phyloP scores from a whole-genome alignment of 1,140 invertebrate genomes.

The Halesus radiatus region DNA sequence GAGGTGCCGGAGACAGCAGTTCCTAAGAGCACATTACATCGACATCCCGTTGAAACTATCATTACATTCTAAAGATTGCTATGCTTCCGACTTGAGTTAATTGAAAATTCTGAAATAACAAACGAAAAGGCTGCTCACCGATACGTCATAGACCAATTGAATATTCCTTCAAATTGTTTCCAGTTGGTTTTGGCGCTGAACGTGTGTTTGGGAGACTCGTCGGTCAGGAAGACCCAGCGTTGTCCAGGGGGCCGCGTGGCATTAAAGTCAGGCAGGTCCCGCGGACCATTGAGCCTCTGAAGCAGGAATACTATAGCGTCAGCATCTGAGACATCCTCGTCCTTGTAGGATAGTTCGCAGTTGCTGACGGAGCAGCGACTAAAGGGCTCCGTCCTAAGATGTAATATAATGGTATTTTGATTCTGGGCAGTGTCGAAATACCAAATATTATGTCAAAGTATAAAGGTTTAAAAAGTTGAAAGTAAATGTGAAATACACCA shows the following conservation, averaged over 20 bases:
- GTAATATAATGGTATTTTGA: too few relatives aligned
- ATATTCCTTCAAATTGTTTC: constrained; percentile 70
- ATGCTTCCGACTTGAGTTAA: too few relatives aligned
- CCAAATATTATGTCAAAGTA: too few relatives aligned
- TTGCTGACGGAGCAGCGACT: constrained; percentile 71
- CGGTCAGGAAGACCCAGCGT: constrained; percentile 75
- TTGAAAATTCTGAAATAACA: too few relatives aligned
- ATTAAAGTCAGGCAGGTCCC: constrained; percentile 59
- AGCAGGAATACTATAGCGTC: constrained; percentile 74
- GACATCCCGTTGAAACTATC: too few relatives aligned
- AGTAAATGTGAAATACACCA: too few relatives aligned
- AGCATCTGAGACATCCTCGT: constrained; percentile 62
- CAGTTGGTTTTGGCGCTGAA: constrained; percentile 61
- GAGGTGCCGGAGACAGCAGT: too few relatives aligned
- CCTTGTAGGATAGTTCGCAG: constrained; percentile 69
- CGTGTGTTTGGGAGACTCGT: constrained; percentile 73
- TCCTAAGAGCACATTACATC: too few relatives aligned
- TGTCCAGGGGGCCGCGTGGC: constrained; percentile 62
- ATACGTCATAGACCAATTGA: constrained; percentile 75
- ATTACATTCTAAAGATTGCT: too few relatives aligned
- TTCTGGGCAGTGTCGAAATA: too few relatives aligned
- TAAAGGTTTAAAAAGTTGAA: too few relatives aligned
- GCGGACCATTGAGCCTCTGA: constrained; percentile 65
- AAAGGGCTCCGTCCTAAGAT: constrained; percentile 68
- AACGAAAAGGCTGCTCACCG: too few relatives aligned